Base-by-base conservation (phyloP, 1,140 invertebrate genomes). In the Elymnias hypermnestra region DNA sequence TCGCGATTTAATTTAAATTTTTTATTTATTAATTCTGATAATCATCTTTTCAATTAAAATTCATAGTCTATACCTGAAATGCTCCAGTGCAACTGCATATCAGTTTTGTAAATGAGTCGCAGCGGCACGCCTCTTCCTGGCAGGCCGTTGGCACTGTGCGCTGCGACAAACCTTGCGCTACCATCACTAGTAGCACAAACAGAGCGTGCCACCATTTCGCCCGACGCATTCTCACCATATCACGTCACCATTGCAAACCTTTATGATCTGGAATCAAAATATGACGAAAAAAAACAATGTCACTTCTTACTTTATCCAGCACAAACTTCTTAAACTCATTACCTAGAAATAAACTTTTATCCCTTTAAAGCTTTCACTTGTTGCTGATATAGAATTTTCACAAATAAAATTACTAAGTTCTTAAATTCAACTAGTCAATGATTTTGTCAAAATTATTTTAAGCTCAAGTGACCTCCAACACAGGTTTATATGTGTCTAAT, bases 51-150 rank as follows among this genome's bases (percentile, higher is more conserved):
- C 0, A 33, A 15, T 15, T 21, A 21, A 21, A n/a, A 5, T 26
- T 26, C 3, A n/a, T 5, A 3, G 6, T 21, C 9, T 4, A 65
- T 79, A 89, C 89, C 76, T 88, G 65, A 45, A 73, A 67, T n/a
- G 83, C 71, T 25, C 64, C 64, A 26, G 87, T 87, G 71, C 89
- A 90, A 59, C 83, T 85, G 72, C 89, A 90, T 61, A 83, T 87
- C 33, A 90, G 75, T 33, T 88, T 77, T 15, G 87, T 87, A 54
- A 88, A 88, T 8, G 81, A 62, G 60, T 90, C 89, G 69, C 89
- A 90, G 33, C 65, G 81, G 63, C 89, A 90, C 10, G 83, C 82
- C 17, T 83, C 82, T 43, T 89, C 86, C 36, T 89, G 85, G 71
- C 88, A 89, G 50, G 87, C 77, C 22, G 83, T 87, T 37, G 85